Evolutionary conservation across 2,888 invertebrate genomes (phyloP).

Genomic region (Trachelus stipa): DNA sequence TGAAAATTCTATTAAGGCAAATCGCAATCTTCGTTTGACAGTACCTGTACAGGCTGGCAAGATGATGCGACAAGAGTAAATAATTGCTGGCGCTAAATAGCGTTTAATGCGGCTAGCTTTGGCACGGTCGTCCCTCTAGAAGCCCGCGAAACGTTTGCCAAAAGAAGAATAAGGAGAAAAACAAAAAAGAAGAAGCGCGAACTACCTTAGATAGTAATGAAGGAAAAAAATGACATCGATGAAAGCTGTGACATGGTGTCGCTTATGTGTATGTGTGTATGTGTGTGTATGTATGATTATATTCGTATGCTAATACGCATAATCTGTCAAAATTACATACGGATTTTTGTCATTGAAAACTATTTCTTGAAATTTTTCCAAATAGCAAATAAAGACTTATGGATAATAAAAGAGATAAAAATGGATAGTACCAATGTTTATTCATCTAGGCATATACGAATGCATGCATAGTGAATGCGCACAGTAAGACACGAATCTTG

Average conservation of each 20-base stretch:
- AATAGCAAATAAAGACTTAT: not conserved
- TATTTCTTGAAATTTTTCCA: not conserved
- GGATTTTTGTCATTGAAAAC: not conserved
- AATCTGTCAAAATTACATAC: not conserved
- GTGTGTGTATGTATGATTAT: not conserved
- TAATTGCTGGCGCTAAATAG: not conserved
- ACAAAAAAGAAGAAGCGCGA: not conserved
- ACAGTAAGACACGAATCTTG: conserved; percentile 27
- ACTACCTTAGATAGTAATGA: not conserved
- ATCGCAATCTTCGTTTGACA: not conserved
- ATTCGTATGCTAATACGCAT: not conserved
- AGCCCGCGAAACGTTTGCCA: not conserved
- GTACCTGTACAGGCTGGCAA: not conserved
- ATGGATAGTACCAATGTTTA: conserved; percentile 13
- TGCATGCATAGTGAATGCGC: conserved; percentile 29
- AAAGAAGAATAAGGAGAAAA: not conserved
- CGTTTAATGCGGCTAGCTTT: not conserved
- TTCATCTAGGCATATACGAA: conserved; percentile 1
- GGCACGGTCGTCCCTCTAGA: not conserved
- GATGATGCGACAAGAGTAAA: not conserved
- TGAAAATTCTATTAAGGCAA: not conserved
- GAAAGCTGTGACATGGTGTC: not conserved
- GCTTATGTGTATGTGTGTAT: not conserved
- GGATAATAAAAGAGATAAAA: conserved; percentile 15
- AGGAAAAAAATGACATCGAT: not conserved